Evolutionary conservation across 2,113 vertebrate species (phyloP), one percentile per base, ranked within the genome.

Genomic region (Callorhinus ursinus): DNA sequence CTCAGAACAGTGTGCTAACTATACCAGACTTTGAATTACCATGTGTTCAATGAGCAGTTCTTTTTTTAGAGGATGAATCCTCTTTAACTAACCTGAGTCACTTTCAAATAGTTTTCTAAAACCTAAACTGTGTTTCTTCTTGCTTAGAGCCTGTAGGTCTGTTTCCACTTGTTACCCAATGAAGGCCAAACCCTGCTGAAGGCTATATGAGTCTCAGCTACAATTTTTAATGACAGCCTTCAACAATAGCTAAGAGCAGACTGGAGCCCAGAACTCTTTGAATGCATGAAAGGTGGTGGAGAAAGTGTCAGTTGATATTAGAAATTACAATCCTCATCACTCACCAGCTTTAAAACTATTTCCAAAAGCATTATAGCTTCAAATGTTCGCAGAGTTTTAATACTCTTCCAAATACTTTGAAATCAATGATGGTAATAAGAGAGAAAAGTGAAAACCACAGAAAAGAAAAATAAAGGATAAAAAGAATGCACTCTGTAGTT

Each of bases 281-380:
- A 97, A 83, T 81, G 46, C 90, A 80, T 92, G 63, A 97, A 93
- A 53, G 8, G 24, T 18, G 28, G 57, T 77, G 7, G 22, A 42
- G 61, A 49, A 89, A 81, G n/a, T 98, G 55, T 97, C 94, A 97
- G 87, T 36, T 97, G 69, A 65, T 80, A 18, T 31, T 59, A 92
- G 33, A 51, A 95, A 55, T 80, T 92, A 83, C 55, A 94, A 53
- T 88, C 53, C 19, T 96, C 69, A 92, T 79, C 96, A 71, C 87
- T 83, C 88, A 77, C 5, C 69, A n/a, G 46, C 59, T 96, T 42
- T 92, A 86, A 96, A 98, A 90, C 67, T 59, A 86, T 97, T 93
- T 97, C 90, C 51, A 91, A 95, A 55, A 79, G 24, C 88, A 86
- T 97, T 81, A 80, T 1, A 42, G 2, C 42, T 98, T 96, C 76